These are phyloP conservation scores for Oreonectes daqikongensis DNA, from an alignment of 2,797 vertebrate species.

Conservation along the genomic window DNA sequence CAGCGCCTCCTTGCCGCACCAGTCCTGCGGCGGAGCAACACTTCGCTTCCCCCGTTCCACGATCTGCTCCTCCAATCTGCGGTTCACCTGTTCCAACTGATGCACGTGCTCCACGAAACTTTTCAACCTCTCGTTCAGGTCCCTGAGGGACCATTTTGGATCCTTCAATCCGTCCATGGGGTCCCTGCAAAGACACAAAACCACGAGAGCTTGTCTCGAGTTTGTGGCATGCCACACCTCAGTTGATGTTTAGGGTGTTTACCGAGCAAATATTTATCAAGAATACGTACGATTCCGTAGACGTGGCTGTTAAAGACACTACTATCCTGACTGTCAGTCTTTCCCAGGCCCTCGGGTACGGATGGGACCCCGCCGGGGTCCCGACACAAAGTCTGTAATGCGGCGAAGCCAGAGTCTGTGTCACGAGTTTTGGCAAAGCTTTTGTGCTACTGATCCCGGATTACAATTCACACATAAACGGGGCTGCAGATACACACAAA, in stretches of 20 bases:
- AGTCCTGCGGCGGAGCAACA: constrained; percentile 44
- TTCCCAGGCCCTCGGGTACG: not conserved
- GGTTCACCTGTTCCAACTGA: constrained; percentile 71
- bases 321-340: not conserved
- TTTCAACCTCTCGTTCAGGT: constrained; percentile 69
- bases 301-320: not conserved
- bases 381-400: not conserved
- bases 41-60: constrained; percentile 57
- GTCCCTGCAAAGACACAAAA: not conserved
- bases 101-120: constrained; percentile 75
- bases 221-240: constrained; percentile 23
- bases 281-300: not conserved
- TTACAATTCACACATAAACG: constrained; percentile 46
- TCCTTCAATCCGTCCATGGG: constrained; percentile 66
- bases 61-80: constrained; percentile 71
- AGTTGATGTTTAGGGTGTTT: constrained; percentile 32
- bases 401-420: constrained; percentile 15
- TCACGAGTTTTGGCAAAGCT: constrained; percentile 41
- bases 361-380: not conserved
- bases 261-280: constrained; percentile 41
- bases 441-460: constrained; percentile 48
- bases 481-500: constrained; percentile 3
- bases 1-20: constrained; percentile 68
- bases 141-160: constrained; percentile 63
- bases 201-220: not conserved